These are phyloP conservation scores for Clarias gariepinus DNA, from an alignment of 2,113 vertebrate species.

Conservation along the genomic window DNA sequence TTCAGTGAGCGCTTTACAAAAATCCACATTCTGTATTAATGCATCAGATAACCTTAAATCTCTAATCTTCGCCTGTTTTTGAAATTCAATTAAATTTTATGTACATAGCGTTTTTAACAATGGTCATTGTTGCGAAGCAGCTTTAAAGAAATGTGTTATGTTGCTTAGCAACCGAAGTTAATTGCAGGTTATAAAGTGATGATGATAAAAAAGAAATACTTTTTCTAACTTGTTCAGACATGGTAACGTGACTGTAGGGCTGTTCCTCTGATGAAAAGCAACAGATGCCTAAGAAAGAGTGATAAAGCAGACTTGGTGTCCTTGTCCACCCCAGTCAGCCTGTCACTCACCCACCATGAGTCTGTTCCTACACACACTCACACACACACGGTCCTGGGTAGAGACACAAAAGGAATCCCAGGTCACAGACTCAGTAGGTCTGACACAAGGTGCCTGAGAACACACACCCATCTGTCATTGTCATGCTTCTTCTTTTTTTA, in stretches of 20 bases:
- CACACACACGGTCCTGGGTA: conserved; percentile 43
- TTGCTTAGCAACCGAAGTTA: too few relatives aligned
- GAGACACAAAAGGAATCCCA: conserved; percentile 62
- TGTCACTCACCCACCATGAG: conserved; percentile 7
- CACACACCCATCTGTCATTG: conserved; percentile 66
- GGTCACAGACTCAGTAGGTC: conserved; percentile 64
- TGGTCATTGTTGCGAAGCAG: too few relatives aligned
- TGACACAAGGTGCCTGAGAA: conserved; percentile 42
- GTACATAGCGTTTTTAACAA: too few relatives aligned
- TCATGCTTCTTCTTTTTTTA: conserved; percentile 19
- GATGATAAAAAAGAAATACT: background rate
- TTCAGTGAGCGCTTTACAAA: too few relatives aligned
- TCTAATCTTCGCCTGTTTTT: too few relatives aligned
- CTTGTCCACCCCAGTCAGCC: background rate
- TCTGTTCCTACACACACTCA: conserved; percentile 19
- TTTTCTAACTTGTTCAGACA: background rate
- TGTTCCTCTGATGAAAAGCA: conserved; percentile 4
- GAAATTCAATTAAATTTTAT: too few relatives aligned
- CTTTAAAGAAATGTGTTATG: too few relatives aligned
- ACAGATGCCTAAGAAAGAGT: conserved; percentile 27
- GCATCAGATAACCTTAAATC: too few relatives aligned
- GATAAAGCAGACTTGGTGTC: conserved; percentile 25
- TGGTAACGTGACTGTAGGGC: background rate
- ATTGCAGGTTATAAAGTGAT: background rate
- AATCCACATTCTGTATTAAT: too few relatives aligned